Conservation (phyloP, 2,113 vertebrate species). For the Xyliphius kryptos region DNA sequence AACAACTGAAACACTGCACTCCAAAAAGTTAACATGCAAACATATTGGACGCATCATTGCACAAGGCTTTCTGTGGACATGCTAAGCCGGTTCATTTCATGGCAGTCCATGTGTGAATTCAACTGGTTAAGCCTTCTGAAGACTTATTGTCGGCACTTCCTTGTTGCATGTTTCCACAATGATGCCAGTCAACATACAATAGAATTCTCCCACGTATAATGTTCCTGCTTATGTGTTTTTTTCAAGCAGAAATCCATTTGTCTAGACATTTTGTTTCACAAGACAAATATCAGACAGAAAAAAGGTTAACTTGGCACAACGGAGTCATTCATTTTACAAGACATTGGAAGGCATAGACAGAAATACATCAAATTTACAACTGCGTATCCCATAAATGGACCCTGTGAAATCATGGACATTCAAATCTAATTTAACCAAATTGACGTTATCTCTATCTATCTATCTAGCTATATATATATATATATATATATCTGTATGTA, state of each 20-base stretch:
- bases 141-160: constrained; percentile 30
- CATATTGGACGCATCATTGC: constrained; percentile 50
- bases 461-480: no score
- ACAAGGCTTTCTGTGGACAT: constrained; percentile 59
- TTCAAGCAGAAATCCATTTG: constrained; percentile 58
- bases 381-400: constrained; percentile 43
- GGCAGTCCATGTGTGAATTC: constrained; percentile 46
- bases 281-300: constrained; percentile 57
- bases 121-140: constrained; percentile 28
- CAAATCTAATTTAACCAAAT: no score
- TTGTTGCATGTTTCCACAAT: no score
- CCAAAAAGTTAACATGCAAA: constrained; percentile 59
- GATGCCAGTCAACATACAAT: constrained; percentile 31
- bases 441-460: no score
- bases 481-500: no score
- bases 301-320: constrained; percentile 60
- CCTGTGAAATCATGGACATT: constrained; percentile 21
- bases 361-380: constrained; percentile 54
- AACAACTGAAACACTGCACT: constrained; percentile 36
- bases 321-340: constrained; percentile 64
- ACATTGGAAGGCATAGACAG: constrained; percentile 66
- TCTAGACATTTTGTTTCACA: constrained; percentile 56
- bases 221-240: constrained; percentile 36
- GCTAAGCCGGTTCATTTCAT: constrained; percentile 49
- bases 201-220: constrained; percentile 32